phyloP scores from a whole-genome alignment of 1,140 invertebrate species.

The Adelges cooleyi region DNA sequence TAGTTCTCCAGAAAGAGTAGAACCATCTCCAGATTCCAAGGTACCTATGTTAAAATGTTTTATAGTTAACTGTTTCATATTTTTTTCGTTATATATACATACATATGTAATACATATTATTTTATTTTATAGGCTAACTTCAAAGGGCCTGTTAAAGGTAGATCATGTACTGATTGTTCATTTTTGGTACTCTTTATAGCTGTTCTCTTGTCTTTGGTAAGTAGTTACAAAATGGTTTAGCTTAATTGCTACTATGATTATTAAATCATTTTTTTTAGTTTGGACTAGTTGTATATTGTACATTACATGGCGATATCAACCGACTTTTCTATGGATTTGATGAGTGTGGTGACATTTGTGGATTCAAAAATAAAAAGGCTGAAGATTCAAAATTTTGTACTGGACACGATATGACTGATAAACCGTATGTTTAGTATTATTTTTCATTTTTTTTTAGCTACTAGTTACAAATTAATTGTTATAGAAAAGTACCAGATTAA shows the following conservation, averaged over 20 bases:
- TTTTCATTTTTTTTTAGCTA: conserved; percentile 14
- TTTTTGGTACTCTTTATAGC: conserved; percentile 44
- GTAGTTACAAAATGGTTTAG: conserved; percentile 34
- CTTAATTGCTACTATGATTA: neutral
- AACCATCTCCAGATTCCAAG: conserved; percentile 28
- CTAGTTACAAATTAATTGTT: neutral
- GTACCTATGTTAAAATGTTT: neutral
- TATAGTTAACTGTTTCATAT: neutral
- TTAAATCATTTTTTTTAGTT: neutral
- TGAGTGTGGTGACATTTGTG: conserved; percentile 55
- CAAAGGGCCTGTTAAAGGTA: conserved; percentile 36
- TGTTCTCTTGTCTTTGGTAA: conserved; percentile 47
- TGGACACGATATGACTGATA: conserved; percentile 41
- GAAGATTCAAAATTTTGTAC: conserved; percentile 38
- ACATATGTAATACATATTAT: neutral
- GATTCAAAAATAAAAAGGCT: conserved; percentile 41
- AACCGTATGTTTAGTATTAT: conserved; percentile 39
- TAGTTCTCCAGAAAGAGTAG: conserved; percentile 29
- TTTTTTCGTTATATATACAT: conserved; percentile 9
- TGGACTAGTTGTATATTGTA: neutral
- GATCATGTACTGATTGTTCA: conserved; percentile 48
- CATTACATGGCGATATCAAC: conserved; percentile 40
- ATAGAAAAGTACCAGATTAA: too few species aligned
- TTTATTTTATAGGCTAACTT: conserved; percentile 30
- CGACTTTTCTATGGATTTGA: conserved; percentile 54